A percentile compares a stretch with the other conserved stretches of the same genome.
Conservation (phyloP, 2,888 invertebrate species). For the Lasioglossum marginatum region DNA sequence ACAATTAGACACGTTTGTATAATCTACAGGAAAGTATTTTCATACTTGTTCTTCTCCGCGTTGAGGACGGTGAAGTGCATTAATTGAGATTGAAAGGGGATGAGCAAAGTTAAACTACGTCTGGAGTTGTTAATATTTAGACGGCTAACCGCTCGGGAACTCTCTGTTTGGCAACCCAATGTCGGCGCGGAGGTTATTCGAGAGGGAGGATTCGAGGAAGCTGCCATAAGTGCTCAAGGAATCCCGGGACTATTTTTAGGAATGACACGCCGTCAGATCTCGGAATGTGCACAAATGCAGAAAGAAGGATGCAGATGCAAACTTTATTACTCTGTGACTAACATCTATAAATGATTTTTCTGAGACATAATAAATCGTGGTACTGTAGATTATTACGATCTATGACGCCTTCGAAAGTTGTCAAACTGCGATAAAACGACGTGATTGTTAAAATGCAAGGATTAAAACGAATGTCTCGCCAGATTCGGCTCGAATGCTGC, state of each 20-base stretch:
- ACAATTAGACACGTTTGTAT: not conserved
- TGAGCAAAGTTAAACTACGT: not conserved
- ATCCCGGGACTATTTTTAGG: conserved; percentile 1
- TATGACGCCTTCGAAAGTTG: too few relatives aligned
- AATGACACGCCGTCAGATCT: not conserved
- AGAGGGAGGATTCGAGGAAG: conserved; percentile 20
- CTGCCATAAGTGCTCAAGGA: not conserved
- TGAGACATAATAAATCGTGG: not conserved
- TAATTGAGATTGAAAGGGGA: not conserved
- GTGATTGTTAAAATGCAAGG: not conserved
- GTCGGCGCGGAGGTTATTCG: conserved; percentile 1
- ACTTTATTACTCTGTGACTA: not conserved
- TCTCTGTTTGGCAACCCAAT: conserved; percentile 10
- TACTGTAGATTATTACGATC: not conserved
- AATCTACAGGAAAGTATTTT: not conserved
- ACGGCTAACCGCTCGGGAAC: conserved; percentile 11
- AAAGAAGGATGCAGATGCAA: not conserved
- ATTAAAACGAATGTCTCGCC: not conserved
- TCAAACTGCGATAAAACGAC: not conserved
- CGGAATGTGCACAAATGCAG: not conserved
- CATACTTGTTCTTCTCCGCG: too few relatives aligned
- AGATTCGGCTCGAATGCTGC: not conserved
- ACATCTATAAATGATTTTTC: not conserved
- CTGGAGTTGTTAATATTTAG: not conserved
- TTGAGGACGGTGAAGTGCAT: not conserved